Conservation (phyloP, 1,140 invertebrate genomes). For the Cydia splendana region DNA sequence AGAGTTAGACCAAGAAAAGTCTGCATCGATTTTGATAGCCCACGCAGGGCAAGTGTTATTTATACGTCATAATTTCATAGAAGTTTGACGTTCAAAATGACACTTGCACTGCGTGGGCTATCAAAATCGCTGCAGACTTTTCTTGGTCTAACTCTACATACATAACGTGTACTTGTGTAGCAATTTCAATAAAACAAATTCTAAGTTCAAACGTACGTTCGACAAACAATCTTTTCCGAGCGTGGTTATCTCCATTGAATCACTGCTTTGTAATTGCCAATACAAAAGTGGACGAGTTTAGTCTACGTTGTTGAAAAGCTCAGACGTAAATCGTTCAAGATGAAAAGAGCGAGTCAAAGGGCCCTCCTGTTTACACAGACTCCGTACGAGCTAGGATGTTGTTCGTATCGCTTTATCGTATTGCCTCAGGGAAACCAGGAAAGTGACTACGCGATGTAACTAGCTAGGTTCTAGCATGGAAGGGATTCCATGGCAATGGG, state of each 20-base stretch:
- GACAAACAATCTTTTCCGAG: not conserved
- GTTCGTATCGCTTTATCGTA: not conserved
- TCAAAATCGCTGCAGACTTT: too few relatives aligned
- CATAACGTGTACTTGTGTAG: not conserved
- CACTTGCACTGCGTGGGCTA: too few relatives aligned
- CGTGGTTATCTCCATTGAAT: slow-evolving; percentile 6
- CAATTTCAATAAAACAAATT: not conserved
- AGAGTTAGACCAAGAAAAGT: too few relatives aligned
- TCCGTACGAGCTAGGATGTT: slow-evolving; percentile 5
- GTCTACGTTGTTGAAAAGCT: slow-evolving; percentile 45
- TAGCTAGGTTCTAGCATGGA: too few relatives aligned
- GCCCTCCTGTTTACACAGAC: slow-evolving; percentile 43
- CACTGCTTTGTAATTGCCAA: slow-evolving; percentile 34
- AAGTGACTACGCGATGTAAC: not conserved
- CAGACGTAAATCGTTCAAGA: slow-evolving; percentile 45
- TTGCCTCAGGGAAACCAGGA: not conserved
- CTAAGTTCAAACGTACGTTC: not conserved
- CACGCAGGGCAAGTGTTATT: too few relatives aligned
- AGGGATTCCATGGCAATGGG: too few relatives aligned
- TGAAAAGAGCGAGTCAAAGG: slow-evolving; percentile 48
- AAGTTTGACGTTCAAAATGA: too few relatives aligned
- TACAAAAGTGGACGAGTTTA: slow-evolving; percentile 37
- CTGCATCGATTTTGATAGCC: too few relatives aligned
- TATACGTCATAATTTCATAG: too few relatives aligned
- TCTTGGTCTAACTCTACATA: too few relatives aligned